Percentiles rank a stretch among this genome's conserved stretches.
Evolutionary conservation across 2,888 invertebrate genomes (phyloP).

Genomic region (Tromatobia lineatoria): DNA sequence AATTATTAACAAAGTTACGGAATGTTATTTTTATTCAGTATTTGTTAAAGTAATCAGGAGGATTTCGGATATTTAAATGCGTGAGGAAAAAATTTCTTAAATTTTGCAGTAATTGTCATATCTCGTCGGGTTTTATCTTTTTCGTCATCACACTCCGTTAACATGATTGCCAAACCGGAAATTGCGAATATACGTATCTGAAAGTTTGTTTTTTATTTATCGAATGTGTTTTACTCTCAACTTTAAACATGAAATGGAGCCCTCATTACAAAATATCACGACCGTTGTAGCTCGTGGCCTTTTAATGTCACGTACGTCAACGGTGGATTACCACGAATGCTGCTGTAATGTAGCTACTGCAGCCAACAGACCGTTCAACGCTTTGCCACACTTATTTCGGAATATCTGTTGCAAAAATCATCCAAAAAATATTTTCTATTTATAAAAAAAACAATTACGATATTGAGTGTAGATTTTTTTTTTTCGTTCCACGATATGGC

Average conservation of each 20-base stretch:
- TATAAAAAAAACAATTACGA: neutral
- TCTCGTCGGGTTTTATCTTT: neutral
- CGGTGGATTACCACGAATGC: slow-evolving; percentile 32
- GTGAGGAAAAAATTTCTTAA: neutral
- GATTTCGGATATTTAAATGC: neutral
- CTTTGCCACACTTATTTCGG: slow-evolving; percentile 10
- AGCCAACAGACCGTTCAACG: slow-evolving; percentile 37
- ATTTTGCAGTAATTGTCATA: neutral
- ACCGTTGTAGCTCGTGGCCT: slow-evolving; percentile 22
- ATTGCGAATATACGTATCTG: slow-evolving; percentile 8
- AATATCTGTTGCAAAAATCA: slow-evolving; percentile 14
- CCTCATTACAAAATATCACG: slow-evolving; percentile 53
- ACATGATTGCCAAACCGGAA: slow-evolving; percentile 50
- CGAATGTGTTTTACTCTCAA: neutral
- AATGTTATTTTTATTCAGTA: too few relatives aligned
- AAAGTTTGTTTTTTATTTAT: slow-evolving; percentile 25
- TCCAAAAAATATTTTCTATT: neutral
- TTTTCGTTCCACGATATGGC: too few relatives aligned
- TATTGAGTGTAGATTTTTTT: neutral
- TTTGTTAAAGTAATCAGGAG: too few relatives aligned
- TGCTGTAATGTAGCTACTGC: neutral
- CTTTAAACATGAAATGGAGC: slow-evolving; percentile 45
- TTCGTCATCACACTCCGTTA: neutral
- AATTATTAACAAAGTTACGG: too few relatives aligned
- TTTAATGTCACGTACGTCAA: slow-evolving; percentile 52